Evolutionary conservation across 1,140 invertebrate species (phyloP), one percentile per base, ranked within the genome.

Genomic region (Cotesia chilonis): DNA sequence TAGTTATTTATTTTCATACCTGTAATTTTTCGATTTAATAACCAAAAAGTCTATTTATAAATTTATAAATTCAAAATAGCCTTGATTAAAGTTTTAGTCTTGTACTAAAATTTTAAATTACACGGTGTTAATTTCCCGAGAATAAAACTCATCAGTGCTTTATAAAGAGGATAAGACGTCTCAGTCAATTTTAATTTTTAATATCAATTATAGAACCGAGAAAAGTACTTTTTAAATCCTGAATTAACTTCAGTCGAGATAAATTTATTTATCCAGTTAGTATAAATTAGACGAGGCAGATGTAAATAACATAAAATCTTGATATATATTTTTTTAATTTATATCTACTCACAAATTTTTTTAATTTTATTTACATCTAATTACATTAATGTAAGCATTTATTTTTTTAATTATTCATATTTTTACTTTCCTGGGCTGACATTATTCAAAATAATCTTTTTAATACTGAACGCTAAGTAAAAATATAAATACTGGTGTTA

Each of bases 401-500:
- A 9, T 38, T 47, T 47, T 47, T 47, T 47, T 5, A 47, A 47
- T 47, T 47, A 47, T 47, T 69, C 59, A 38, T 35, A 69, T 69
- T 65, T 38, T 3, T 14, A 28, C 28, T 65, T 61, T 35, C 17
- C n/a, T 64, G 37, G 54, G 14, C 28, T 28, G 28, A 28, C 60
- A 65, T 51, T n/a, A 20, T 64, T 51, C 17, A 51, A 71, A 64
- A 28, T 60, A 7, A 14, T 61, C 36, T 51, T 51, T 63, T 41
- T n/a, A 36, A 55, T 63, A 64, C 6, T 6, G 10, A 14, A 38
- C 5, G 37, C 59, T 71, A 38, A 65, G 65, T 38, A 51, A 66
- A n/a, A 52, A 66, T 65, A 71, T 71, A 37, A 57, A 71, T 54
- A 52, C 14, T 66, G 70, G 57, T 72, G 63, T 72, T 60, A 52